phyloP scores from a whole-genome alignment of 2,113 vertebrate genomes.

The Ptychochromis oligacanthus region DNA sequence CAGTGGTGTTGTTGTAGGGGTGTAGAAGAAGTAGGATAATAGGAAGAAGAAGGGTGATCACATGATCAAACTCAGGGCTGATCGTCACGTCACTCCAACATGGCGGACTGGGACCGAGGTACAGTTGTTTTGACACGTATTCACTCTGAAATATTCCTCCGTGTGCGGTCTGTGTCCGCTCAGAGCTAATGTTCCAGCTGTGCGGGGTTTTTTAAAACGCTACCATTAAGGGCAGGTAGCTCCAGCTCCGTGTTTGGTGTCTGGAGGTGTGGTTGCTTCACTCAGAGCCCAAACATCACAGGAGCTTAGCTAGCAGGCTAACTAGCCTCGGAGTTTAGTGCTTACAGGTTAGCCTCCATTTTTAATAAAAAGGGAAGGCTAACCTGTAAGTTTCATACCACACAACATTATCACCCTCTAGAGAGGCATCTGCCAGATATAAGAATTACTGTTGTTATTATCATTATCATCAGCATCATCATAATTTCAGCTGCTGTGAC shows the following conservation, averaged over 20 bases:
- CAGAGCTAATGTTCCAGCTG: not conserved
- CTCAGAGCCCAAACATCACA: not conserved
- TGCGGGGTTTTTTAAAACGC: not conserved
- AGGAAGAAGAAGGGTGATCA: slow-evolving; percentile 8
- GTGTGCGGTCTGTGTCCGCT: not conserved
- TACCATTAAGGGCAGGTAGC: not conserved
- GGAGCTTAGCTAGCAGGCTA: not conserved
- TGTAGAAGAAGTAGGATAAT: too few relatives aligned
- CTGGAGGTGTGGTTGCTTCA: not conserved
- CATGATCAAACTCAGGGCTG: slow-evolving; percentile 43
- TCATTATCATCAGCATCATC: rapidly evolving
- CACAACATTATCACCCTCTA: not conserved
- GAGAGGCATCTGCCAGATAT: not conserved
- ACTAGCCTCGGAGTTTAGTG: not conserved
- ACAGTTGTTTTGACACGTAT: slow-evolving; percentile 57
- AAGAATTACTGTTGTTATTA: not conserved
- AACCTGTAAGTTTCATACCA: not conserved
- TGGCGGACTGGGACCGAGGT: slow-evolving; percentile 75
- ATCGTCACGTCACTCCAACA: slow-evolving; percentile 58
- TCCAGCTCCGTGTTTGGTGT: too few relatives aligned
- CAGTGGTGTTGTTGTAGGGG: not conserved
- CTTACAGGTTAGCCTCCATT: not conserved
- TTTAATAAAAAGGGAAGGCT: not conserved
- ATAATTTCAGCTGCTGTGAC: not conserved
- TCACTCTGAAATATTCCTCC: not conserved